Percentiles rank a stretch among this genome's conserved stretches.
Evolutionary conservation across 2,113 vertebrate species (phyloP).

Genomic region (Monopterus albus): DNA sequence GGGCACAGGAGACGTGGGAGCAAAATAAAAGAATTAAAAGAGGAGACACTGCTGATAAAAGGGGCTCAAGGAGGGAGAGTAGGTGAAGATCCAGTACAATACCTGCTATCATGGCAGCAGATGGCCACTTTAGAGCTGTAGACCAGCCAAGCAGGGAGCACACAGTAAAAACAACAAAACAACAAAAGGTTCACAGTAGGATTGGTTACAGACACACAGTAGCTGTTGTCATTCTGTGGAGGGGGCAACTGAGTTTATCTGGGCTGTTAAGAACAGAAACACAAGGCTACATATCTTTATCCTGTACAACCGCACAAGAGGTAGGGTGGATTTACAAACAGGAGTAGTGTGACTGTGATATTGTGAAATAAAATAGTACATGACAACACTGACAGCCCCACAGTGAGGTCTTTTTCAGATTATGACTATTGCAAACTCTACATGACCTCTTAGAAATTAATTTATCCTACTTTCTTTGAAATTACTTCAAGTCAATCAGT

Average conservation of each 20-base stretch:
- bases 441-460: slow-evolving; percentile 14
- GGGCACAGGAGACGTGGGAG: neutral
- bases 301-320: neutral
- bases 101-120: slow-evolving; percentile 66
- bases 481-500: slow-evolving; percentile 1
- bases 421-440: slow-evolving; percentile 23
- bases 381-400: slow-evolving; percentile 34
- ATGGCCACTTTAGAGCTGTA: slow-evolving; percentile 71
- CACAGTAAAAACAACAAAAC: slow-evolving; percentile 36
- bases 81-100: slow-evolving; percentile 23
- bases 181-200: slow-evolving; percentile 43
- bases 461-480: neutral
- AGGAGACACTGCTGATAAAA: slow-evolving; percentile 14
- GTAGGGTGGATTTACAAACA: slow-evolving; percentile 27
- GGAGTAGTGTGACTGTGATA: slow-evolving; percentile 1
- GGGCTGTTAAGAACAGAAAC: slow-evolving; percentile 1
- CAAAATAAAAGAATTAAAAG: slow-evolving; percentile 11
- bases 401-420: slow-evolving; percentile 3
- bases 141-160: neutral
- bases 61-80: slow-evolving; percentile 18
- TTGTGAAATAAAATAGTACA: slow-evolving; percentile 40
- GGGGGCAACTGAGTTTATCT: slow-evolving; percentile 1
- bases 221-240: slow-evolving; percentile 14
- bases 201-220: slow-evolving; percentile 20
- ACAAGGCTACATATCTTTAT: neutral